Conservation (phyloP, 2,888 invertebrate species). For the Pseudoips prasinana region DNA sequence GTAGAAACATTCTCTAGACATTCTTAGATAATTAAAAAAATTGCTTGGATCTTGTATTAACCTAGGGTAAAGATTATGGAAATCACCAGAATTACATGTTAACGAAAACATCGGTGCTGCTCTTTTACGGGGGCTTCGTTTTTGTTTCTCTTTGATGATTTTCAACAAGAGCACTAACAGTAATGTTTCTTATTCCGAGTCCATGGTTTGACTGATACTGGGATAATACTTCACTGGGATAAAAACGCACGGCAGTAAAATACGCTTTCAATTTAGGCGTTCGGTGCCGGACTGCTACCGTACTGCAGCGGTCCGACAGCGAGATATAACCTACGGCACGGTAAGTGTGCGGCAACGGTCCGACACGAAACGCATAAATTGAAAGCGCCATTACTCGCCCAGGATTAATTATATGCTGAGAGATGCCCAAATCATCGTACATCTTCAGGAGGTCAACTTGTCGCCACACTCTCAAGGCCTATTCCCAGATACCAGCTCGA, state of each 20-base stretch:
- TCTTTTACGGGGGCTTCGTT: slow-evolving; percentile 8
- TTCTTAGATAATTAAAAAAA: slow-evolving; percentile 10
- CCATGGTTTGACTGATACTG: slow-evolving; percentile 10
- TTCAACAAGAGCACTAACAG: slow-evolving; percentile 11
- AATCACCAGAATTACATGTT: slow-evolving; percentile 11
- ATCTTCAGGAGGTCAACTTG: no score
- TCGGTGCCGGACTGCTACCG: slow-evolving; percentile 10
- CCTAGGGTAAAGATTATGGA: slow-evolving; percentile 16
- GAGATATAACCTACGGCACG: slow-evolving; percentile 10
- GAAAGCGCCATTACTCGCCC: slow-evolving; percentile 5
- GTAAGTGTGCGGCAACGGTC: slow-evolving; percentile 8
- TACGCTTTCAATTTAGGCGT: slow-evolving; percentile 13
- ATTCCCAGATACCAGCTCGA: no score
- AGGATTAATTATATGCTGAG: no score
- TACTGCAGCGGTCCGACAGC: slow-evolving; percentile 9
- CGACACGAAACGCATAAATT: slow-evolving; percentile 5
- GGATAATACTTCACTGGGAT: slow-evolving; percentile 7
- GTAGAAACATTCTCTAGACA: slow-evolving; percentile 14
- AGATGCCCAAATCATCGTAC: no score
- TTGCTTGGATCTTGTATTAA: slow-evolving; percentile 9
- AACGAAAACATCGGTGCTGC: slow-evolving; percentile 9
- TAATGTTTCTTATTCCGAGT: slow-evolving; percentile 11
- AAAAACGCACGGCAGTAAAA: slow-evolving; percentile 13
- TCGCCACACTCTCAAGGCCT: no score
- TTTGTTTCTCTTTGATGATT: slow-evolving; percentile 3